phyloP scores from a whole-genome alignment of 2,797 vertebrate genomes.

The Phataginus tetradactyla region DNA sequence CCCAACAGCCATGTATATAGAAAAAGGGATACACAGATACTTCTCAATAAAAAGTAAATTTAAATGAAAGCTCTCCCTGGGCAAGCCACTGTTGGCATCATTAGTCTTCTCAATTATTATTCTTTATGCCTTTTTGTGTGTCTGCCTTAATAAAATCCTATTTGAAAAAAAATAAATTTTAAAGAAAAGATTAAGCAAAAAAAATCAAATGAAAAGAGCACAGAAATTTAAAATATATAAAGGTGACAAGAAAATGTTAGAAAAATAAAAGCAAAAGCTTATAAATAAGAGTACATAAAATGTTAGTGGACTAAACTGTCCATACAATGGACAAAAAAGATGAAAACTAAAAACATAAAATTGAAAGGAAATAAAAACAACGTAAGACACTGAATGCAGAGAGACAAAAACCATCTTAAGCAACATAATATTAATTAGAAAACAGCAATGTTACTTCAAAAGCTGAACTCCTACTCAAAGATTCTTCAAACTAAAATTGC shows the following conservation, averaged over 20 bases:
- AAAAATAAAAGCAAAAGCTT: conserved; percentile 26
- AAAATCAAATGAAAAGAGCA: conserved; percentile 1
- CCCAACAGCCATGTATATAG: background rate
- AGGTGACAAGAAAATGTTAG: conserved; percentile 15
- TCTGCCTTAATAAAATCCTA: conserved; percentile 26
- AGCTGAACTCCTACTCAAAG: background rate
- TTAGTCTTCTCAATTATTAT: background rate
- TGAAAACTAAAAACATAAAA: background rate
- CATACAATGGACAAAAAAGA: background rate
- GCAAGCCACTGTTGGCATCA: background rate
- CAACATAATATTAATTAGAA: background rate
- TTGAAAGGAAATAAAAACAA: conserved; percentile 34
- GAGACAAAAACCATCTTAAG: background rate
- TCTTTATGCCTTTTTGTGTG: background rate
- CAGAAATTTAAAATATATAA: conserved; percentile 35
- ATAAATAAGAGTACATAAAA: background rate
- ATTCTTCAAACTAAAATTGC: conserved; percentile 6
- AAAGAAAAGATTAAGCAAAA: background rate
- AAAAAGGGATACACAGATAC: background rate
- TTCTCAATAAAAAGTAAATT: conserved; percentile 1
- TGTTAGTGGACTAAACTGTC: background rate
- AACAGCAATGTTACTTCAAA: background rate
- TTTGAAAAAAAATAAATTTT: background rate
- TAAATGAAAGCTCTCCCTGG: conserved; percentile 13
- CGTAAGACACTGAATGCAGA: background rate